Evolutionary conservation across 2,113 vertebrate genomes (phyloP), one percentile per base, ranked within the genome.

Genomic region (Suncus etruscus): DNA sequence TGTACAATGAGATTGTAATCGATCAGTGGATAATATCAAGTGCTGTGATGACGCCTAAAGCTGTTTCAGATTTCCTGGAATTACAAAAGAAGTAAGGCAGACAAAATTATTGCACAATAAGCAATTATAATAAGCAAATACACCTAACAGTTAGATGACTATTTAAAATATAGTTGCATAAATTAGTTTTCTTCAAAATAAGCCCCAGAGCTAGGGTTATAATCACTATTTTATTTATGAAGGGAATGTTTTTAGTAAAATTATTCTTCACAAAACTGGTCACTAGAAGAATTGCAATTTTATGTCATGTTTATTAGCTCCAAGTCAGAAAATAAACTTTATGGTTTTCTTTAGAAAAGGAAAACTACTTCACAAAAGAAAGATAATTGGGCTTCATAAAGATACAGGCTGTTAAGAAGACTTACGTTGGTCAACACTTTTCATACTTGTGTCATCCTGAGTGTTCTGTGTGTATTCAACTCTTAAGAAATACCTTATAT

Each of bases 1-100:
- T 72, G 25, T 39, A 76, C 25, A 61, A 24, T 70, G 65, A 90
- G 61, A 65, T 1, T 66, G 32, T 76, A 54, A 82, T 51, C 63
- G 76, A 48, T 87, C 25, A 68, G 39, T 39, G 87, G 65, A 61
- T 90, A 94, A 76, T 73, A 81, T 4, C 29, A 4, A 72, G 18
- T 48, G 27, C n/a, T 86, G 73, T 54, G 18, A 70, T 75, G 51
- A 6, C 80, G 50, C 24, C 48, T 78, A 79, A 83, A 65, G 18
- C 58, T 63, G 45, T 63, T 75, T 87, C 66, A 63, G 20, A 27
- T 22, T 63, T 75, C 39, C 61, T 82, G 58, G 61, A 22, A 4
- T 69, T 80, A 27, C 11, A 76, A 66, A 73, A 54, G 45, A 87
- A 86, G 58, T 66, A 27, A 61, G 11, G 54, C 25, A 83, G 54